Conservation (phyloP, 2,797 vertebrate genomes). For the Anabas testudineus region DNA sequence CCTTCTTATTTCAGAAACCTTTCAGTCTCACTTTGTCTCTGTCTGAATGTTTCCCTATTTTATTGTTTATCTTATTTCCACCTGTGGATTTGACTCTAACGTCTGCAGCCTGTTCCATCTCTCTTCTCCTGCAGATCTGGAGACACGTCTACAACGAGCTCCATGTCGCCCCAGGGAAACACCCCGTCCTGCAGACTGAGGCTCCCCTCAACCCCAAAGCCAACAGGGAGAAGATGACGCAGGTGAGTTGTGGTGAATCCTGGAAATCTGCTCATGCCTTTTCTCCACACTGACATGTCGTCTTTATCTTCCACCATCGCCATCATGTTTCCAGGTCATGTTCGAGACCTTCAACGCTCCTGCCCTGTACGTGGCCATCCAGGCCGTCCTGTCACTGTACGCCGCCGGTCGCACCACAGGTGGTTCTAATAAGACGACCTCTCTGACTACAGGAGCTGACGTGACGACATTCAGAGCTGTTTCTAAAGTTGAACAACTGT, state of each 20-base stretch:
- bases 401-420: neutral
- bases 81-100: too few species aligned
- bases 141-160: constrained; percentile 71
- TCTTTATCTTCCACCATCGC: too few species aligned
- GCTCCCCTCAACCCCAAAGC: constrained; percentile 96
- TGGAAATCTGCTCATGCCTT: too few species aligned
- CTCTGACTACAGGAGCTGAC: too few species aligned
- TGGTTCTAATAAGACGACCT: too few species aligned
- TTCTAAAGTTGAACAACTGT: too few species aligned
- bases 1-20: too few species aligned
- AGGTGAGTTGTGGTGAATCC: constrained; percentile 84
- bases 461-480: too few species aligned
- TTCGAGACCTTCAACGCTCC: neutral
- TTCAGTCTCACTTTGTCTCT: too few species aligned
- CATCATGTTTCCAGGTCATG: neutral
- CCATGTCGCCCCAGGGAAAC: constrained; percentile 91
- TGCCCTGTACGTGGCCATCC: neutral
- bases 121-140: neutral
- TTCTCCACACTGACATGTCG: neutral
- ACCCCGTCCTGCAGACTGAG: constrained; percentile 92
- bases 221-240: constrained; percentile 97
- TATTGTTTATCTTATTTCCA: too few species aligned
- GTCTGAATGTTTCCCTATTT: too few species aligned
- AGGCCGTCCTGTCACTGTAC: neutral
- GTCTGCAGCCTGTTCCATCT: too few species aligned